Evolutionary conservation across 2,113 vertebrate genomes (phyloP), one percentile per base, ranked within the genome.

Genomic region (Leptodactylus fuscus): DNA sequence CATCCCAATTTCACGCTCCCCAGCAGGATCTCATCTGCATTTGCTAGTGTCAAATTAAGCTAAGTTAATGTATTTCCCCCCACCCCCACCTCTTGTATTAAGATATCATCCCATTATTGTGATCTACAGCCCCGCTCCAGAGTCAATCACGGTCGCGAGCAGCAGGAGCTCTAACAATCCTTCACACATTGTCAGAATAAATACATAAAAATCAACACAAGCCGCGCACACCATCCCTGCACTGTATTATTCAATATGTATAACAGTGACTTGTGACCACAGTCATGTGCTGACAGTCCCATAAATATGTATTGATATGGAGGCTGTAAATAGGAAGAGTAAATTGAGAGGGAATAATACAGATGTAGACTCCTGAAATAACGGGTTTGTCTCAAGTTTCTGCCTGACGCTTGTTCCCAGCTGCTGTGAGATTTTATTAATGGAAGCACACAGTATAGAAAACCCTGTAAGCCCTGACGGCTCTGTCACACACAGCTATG

Each of bases 221-320:
- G 20, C 22, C 51, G 36, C 75, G 9, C n/a, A 36, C 65, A 60
- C 76, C 55, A 79, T 53, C 48, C 65, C 76, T 22, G 84, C 48
- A 5, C 84, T 24, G 69, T 55, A 81, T 81, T 60, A 36, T 73
- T 71, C 84, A 86, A 60, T 86, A 86, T 85, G 83, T 60, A 81
- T 27, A 80, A 60, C 49, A 16, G 84, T 51, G 83, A 78, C 83
- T 85, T 79, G 83, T 73, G 76, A 60, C 76, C 83, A 58, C 81
- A 70, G 48, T 70, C 75, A 29, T 58, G 83, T 55, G 75, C 34
- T 85, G 75, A 70, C 83, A 70, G 60, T 78, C 27, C 84, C 27
- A 86, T 86, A 86, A 86, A 86, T 86, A 86, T 86, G 84, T 71
- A 86, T 86, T 69, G 83, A 79, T 79, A 81, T 60, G 5, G 10